These are phyloP conservation scores for Amblyjoppa proteus DNA, from an alignment of 2,888 invertebrate species.

Conservation along the genomic window DNA sequence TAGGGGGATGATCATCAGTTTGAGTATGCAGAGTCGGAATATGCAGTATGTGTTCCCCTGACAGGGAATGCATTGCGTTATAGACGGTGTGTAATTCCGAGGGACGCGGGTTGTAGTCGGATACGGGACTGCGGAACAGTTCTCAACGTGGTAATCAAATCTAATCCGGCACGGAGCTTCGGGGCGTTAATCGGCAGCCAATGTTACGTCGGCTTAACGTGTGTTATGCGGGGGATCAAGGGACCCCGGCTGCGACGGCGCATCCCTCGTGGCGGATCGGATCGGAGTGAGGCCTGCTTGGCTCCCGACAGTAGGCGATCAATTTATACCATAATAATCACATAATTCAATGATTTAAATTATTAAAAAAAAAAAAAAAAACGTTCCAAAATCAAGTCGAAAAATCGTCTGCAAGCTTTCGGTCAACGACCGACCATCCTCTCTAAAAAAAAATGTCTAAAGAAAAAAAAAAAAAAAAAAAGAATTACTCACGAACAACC, in stretches of 20 bases:
- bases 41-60: constrained; percentile 58
- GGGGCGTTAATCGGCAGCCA: constrained; percentile 72
- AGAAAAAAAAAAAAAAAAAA: too few species aligned
- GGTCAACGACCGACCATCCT: too few species aligned
- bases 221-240: constrained; percentile 66
- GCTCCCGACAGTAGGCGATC: not conserved
- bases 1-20: not conserved
- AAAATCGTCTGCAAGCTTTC: too few species aligned
- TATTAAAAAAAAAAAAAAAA: too few species aligned
- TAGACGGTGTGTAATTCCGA: constrained; percentile 67
- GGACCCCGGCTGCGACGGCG: constrained; percentile 39
- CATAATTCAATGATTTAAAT: too few species aligned
- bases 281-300: not conserved
- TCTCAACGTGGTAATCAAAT: constrained; percentile 78
- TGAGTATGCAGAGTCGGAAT: not conserved
- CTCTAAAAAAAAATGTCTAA: too few species aligned
- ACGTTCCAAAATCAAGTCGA: too few species aligned
- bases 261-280: not conserved
- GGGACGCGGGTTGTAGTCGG: constrained; percentile 61
- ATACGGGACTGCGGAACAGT: constrained; percentile 65
- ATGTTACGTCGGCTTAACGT: constrained; percentile 75
- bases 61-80: constrained; percentile 66
- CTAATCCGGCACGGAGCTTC: constrained; percentile 75
- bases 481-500: too few species aligned
- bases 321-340: not conserved